Evolutionary conservation across 1,140 invertebrate genomes (phyloP).

Genomic region (Drosophila auraria): DNA sequence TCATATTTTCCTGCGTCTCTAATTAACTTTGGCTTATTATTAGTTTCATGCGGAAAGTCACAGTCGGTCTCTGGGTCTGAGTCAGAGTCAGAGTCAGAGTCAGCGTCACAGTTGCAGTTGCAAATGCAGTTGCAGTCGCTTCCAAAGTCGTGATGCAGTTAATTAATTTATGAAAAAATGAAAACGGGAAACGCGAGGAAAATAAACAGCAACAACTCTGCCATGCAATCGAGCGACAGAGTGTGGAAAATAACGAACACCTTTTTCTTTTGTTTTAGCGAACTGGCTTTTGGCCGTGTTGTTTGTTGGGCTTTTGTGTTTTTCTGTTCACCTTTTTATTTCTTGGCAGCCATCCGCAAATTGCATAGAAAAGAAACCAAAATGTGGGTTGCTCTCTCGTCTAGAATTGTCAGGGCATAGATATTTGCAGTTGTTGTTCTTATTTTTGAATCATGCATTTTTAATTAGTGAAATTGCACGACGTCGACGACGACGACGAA

Average conservation of each 20-base stretch:
- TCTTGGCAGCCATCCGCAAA: constrained; percentile 69
- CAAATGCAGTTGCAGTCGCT: constrained; percentile 33
- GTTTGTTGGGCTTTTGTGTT: constrained; percentile 21
- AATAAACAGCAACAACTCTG: constrained; percentile 41
- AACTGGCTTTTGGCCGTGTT: background rate
- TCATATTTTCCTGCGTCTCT: constrained; percentile 50
- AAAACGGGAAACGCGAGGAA: constrained; percentile 54
- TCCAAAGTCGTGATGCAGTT: constrained; percentile 75
- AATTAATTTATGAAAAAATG: constrained; percentile 79
- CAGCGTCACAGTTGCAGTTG: constrained; percentile 10
- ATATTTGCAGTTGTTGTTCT: constrained; percentile 46
- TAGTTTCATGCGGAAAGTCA: constrained; percentile 64
- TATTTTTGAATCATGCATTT: constrained; percentile 81
- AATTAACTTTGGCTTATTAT: constrained; percentile 67
- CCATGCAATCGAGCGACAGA: constrained; percentile 53
- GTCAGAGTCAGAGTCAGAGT: constrained; percentile 30
- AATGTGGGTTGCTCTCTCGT: constrained; percentile 79
- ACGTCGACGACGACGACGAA: constrained; percentile 29
- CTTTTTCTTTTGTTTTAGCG: constrained; percentile 50
- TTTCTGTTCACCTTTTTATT: constrained; percentile 44
- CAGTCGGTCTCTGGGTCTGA: constrained; percentile 21
- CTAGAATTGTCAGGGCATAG: constrained; percentile 66
- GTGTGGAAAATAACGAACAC: constrained; percentile 40
- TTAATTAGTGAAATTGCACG: constrained; percentile 80
- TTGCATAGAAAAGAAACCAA: constrained; percentile 71